Percentiles rank a stretch among this genome's conserved stretches.
These are phyloP conservation scores for Litoditis marina DNA, from an alignment of 2,888 invertebrate genomes.

Conservation along the genomic window DNA sequence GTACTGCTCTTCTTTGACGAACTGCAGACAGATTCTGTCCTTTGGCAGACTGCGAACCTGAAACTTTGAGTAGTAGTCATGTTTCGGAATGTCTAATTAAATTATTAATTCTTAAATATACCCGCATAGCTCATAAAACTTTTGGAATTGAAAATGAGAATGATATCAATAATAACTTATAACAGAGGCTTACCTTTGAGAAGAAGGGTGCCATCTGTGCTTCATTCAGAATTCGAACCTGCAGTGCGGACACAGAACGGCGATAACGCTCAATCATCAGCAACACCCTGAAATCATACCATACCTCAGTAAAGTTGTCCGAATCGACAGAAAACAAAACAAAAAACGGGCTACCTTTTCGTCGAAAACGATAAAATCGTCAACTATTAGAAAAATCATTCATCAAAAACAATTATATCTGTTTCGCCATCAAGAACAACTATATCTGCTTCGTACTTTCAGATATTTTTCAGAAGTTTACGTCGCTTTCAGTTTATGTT, in stretches of 20 bases:
- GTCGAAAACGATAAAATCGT: not conserved
- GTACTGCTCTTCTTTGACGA: slow-evolving; percentile 41
- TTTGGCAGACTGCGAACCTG: slow-evolving; percentile 23
- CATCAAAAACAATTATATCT: too few species aligned
- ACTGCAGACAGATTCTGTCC: slow-evolving; percentile 42
- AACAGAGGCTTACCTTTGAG: slow-evolving; percentile 18
- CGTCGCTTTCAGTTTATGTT: too few species aligned
- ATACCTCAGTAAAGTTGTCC: too few species aligned
- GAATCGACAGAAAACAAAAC: too few species aligned
- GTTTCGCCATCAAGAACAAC: too few species aligned
- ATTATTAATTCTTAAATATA: too few species aligned
- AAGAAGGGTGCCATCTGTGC: slow-evolving; percentile 27
- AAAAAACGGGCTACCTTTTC: too few species aligned
- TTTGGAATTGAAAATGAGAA: not conserved
- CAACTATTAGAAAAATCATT: not conserved
- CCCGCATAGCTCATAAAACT: too few species aligned
- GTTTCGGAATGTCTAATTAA: not conserved
- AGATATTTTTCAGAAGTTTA: not conserved
- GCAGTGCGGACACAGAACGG: slow-evolving; percentile 40
- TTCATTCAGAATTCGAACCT: slow-evolving; percentile 32
- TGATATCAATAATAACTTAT: not conserved
- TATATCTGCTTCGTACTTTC: too few species aligned
- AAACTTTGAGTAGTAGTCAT: not conserved
- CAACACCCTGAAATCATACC: slow-evolving; percentile 34
- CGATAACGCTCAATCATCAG: slow-evolving; percentile 52